These are phyloP conservation scores for Heliothis virescens DNA, from an alignment of 1,140 invertebrate species.

Conservation along the genomic window DNA sequence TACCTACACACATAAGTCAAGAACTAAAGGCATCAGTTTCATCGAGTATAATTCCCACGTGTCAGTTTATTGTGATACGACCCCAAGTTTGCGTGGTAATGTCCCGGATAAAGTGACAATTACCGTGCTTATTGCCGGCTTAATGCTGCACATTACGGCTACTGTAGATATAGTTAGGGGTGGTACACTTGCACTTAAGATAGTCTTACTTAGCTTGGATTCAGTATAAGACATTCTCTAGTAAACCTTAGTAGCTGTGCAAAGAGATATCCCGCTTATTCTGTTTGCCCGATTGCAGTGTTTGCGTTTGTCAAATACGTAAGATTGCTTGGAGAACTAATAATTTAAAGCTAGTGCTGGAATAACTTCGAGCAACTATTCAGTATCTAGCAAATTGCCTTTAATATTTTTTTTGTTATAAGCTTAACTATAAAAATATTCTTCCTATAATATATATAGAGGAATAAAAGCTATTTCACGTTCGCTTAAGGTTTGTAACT, in stretches of 20 bases:
- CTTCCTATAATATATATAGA: too few species aligned
- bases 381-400: too few species aligned
- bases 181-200: not conserved
- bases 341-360: too few species aligned
- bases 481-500: too few species aligned
- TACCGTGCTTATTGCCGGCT: slow-evolving; percentile 1
- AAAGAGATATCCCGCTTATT: not conserved
- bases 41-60: not conserved
- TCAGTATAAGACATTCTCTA: not conserved
- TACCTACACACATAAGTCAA: not conserved
- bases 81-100: not conserved
- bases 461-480: too few species aligned
- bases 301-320: too few species aligned
- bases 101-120: not conserved
- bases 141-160: slow-evolving; percentile 20
- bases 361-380: too few species aligned
- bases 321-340: too few species aligned
- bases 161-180: not conserved
- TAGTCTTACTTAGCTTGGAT: not conserved
- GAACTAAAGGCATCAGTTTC: not conserved
- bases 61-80: slow-evolving; percentile 1
- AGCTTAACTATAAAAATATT: too few species aligned
- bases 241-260: not conserved
- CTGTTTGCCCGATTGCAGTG: too few species aligned
- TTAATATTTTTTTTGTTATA: too few species aligned